Base-by-base conservation (phyloP, 2,888 invertebrate species). In the Cephalotes varians region DNA sequence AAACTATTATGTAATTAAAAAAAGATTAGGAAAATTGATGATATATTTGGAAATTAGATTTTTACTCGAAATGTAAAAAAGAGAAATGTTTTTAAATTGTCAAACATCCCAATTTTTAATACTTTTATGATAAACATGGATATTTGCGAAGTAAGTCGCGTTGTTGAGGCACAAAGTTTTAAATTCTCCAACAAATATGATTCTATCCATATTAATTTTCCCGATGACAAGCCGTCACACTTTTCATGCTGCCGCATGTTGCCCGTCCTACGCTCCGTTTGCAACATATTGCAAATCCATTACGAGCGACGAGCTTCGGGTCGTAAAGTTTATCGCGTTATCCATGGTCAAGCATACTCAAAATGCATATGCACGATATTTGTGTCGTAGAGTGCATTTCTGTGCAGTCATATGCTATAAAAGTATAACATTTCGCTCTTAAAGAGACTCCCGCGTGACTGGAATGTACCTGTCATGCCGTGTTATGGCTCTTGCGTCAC, bases 251-350 rank as follows among this genome's bases (percentile, higher is more conserved):
- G 65, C 67, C 40, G 64, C 49, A 34, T 60, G 49, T 60, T 28
- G 31, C 65, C 25, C 69, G 51, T 74, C 51, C 71, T 71, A 64
- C 76, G 25, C 64, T 76, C 81, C 76, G 83, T 90, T 86, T 77
- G 87, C 87, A 86, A 91, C 88, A 88, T 90, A 90, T 90, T 91
- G 91, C 91, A 89, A 91, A 90, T 87, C 86, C 90, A 90, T 90
- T 90, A 91, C 91, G 86, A 86, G 85, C 86, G 81, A 81, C 82
- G 84, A 77, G 87, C 84, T 83, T 79, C 82, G 79, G 85, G 81
- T 91, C 88, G 90, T 90, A 90, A 90, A 90, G 83, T 90, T 91
- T 88, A 88, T 90, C 91, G 81, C 84, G 86, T 90, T 91, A 85
- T 85, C 88, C 88, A 80, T 83, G 86, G 86, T 90, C 91, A 90